A percentile compares a stretch with the other conserved stretches of the same genome.
These are phyloP conservation scores for Morone saxatilis DNA, from an alignment of 2,113 vertebrate genomes.

Conservation along the genomic window DNA sequence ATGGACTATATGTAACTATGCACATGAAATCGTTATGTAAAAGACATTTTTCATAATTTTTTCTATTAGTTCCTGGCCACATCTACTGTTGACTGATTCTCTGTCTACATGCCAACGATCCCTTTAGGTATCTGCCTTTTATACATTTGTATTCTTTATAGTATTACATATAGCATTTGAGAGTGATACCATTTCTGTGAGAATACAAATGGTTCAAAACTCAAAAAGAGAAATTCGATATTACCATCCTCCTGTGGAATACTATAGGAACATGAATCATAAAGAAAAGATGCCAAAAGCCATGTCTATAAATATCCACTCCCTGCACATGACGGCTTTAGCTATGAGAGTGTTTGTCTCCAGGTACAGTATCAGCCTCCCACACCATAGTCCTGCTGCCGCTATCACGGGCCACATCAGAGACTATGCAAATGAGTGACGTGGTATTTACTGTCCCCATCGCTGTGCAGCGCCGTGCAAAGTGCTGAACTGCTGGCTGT, in stretches of 20 bases:
- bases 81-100: background rate
- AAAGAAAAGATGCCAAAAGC: slow-evolving; percentile 29
- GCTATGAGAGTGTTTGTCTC: slow-evolving; percentile 47
- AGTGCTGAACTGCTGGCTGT: slow-evolving; percentile 29
- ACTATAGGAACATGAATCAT: slow-evolving; percentile 49
- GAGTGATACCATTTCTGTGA: background rate
- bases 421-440: slow-evolving; percentile 71
- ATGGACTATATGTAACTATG: too few species aligned
- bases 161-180: background rate
- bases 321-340: background rate
- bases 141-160: background rate
- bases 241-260: background rate
- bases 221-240: background rate
- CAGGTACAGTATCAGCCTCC: slow-evolving; percentile 63
- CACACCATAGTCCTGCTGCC: slow-evolving; percentile 41
- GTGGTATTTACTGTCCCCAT: slow-evolving; percentile 32
- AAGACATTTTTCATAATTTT: too few species aligned
- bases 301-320: slow-evolving; percentile 51
- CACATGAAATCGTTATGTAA: too few species aligned
- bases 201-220: background rate
- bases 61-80: background rate
- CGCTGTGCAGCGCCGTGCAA: background rate
- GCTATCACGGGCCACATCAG: slow-evolving; percentile 68
- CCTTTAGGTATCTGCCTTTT: background rate
- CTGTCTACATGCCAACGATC: background rate